A percentile compares a stretch with the other conserved stretches of the same genome.
phyloP scores from a whole-genome alignment of 2,888 invertebrate genomes.

The Mesoligia furuncula region DNA sequence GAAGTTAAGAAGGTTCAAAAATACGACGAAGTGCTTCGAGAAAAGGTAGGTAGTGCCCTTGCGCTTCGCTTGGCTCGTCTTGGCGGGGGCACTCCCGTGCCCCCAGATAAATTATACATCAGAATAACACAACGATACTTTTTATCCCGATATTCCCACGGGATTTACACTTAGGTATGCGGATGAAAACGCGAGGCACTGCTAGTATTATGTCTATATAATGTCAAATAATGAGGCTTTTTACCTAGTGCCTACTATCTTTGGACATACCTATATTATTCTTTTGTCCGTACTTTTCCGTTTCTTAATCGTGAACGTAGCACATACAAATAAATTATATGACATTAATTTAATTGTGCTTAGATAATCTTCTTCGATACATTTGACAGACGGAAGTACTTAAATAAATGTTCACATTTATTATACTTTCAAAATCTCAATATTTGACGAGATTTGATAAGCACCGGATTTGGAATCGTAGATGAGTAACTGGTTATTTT shows the following conservation, averaged over 20 bases:
- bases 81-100: too few relatives aligned
- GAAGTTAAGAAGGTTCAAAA: too few relatives aligned
- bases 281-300: background rate
- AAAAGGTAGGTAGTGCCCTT: too few relatives aligned
- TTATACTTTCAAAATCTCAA: slow-evolving; percentile 56
- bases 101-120: too few relatives aligned
- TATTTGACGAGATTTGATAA: slow-evolving; percentile 34
- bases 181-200: too few relatives aligned
- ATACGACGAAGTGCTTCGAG: too few relatives aligned
- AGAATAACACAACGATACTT: too few relatives aligned
- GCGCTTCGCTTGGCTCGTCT: too few relatives aligned
- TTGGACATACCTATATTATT: background rate
- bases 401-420: slow-evolving; percentile 40
- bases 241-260: background rate
- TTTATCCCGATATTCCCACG: too few relatives aligned
- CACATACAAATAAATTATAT: background rate
- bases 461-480: slow-evolving; percentile 3
- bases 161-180: too few relatives aligned
- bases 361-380: slow-evolving; percentile 25
- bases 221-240: background rate
- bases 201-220: background rate
- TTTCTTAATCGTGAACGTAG: slow-evolving; percentile 5
- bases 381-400: slow-evolving; percentile 55
- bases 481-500: slow-evolving; percentile 22
- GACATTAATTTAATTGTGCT: slow-evolving; percentile 18